These are phyloP conservation scores for Aselliscus stoliczkanus DNA, from an alignment of 2,797 vertebrate species.

Conservation along the genomic window DNA sequence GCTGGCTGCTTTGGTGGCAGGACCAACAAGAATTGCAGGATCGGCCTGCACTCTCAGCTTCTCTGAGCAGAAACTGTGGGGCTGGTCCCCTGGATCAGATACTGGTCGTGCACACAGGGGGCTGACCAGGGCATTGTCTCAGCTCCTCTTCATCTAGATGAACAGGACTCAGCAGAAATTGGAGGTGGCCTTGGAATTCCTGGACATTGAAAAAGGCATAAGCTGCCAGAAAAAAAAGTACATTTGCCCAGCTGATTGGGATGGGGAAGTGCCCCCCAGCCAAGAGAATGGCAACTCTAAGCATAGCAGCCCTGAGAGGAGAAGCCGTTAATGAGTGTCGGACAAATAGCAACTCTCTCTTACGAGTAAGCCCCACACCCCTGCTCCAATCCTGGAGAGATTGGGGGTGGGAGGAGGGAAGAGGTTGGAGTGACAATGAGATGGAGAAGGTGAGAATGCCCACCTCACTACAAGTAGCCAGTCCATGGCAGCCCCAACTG, in stretches of 20 bases:
- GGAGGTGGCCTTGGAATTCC: neutral
- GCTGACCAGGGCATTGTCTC: neutral
- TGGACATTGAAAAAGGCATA: neutral
- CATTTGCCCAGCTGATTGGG: too few species aligned
- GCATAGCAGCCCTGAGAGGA: neutral
- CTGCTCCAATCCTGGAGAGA: neutral
- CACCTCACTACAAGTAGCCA: neutral
- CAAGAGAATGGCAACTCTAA: neutral
- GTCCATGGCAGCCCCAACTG: neutral
- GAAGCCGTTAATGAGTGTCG: accelerated
- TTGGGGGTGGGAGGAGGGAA: accelerated
- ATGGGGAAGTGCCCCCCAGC: neutral
- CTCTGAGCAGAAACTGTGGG: neutral
- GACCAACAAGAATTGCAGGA: too few species aligned
- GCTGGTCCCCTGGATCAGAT: neutral
- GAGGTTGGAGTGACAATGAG: too few species aligned
- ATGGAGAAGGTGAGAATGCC: neutral
- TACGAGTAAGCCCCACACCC: too few species aligned
- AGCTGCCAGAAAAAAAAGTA: neutral
- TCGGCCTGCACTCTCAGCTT: neutral
- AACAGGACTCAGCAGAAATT: neutral
- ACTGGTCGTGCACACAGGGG: accelerated
- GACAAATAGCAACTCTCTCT: too few species aligned
- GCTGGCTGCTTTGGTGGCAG: neutral
- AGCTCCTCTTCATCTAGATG: neutral